These are phyloP conservation scores for Drosophila mercatorum DNA, from an alignment of 2,888 invertebrate genomes.

Conservation along the genomic window DNA sequence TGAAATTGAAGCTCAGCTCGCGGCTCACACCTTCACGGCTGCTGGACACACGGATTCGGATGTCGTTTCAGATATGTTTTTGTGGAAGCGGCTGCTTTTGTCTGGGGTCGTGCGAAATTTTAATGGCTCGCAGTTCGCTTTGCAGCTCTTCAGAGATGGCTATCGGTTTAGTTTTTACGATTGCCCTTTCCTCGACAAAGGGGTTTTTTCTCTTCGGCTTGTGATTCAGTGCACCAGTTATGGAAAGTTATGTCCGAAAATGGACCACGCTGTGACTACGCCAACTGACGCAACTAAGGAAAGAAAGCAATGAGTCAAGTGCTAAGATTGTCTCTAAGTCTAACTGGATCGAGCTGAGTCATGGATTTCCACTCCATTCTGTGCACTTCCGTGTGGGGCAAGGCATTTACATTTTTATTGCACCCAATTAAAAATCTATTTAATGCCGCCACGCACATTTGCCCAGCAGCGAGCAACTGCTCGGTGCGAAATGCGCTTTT, in stretches of 20 bases:
- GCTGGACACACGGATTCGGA: slow-evolving; percentile 27
- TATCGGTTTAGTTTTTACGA: slow-evolving; percentile 71
- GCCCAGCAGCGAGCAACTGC: slow-evolving; percentile 3
- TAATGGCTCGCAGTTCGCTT: slow-evolving; percentile 70
- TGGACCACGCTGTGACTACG: slow-evolving; percentile 39
- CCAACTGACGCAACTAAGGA: slow-evolving; percentile 4
- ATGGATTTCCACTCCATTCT: slow-evolving; percentile 3
- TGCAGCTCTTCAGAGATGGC: slow-evolving; percentile 50
- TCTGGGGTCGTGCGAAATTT: slow-evolving; percentile 75
- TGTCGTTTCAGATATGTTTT: slow-evolving; percentile 26
- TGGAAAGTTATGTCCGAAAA: slow-evolving; percentile 46
- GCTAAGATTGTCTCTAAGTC: background rate
- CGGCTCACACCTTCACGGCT: slow-evolving; percentile 75
- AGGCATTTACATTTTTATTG: slow-evolving; percentile 48
- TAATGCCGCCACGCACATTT: slow-evolving; percentile 50
- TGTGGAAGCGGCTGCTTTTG: slow-evolving; percentile 56
- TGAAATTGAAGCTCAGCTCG: slow-evolving; percentile 81
- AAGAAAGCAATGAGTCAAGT: slow-evolving; percentile 35
- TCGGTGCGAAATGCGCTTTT: slow-evolving; percentile 69
- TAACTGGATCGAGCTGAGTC: slow-evolving; percentile 31
- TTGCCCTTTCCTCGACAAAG: slow-evolving; percentile 52
- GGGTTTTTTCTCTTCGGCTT: slow-evolving; percentile 44
- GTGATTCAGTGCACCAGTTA: slow-evolving; percentile 42
- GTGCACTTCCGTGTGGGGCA: slow-evolving; percentile 11
- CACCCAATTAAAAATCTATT: slow-evolving; percentile 76